phyloP scores from a whole-genome alignment of 1,140 invertebrate genomes.

The Listronotus bonariensis region DNA sequence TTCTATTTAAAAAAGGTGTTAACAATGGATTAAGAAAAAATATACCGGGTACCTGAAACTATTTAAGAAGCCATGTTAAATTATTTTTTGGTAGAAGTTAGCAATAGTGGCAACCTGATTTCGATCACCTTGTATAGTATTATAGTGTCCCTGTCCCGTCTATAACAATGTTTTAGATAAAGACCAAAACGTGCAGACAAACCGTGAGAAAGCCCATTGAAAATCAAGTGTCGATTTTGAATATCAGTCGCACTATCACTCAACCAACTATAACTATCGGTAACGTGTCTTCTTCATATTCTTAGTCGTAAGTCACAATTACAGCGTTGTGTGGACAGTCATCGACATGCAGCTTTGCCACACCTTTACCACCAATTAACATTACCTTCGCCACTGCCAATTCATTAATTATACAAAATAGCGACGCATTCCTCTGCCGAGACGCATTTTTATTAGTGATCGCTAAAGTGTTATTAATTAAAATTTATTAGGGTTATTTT shows the following conservation, averaged over 20 bases:
- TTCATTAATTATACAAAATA: slow-evolving; percentile 42
- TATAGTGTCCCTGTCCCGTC: no score
- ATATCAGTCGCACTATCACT: slow-evolving; percentile 24
- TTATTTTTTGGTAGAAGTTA: no score
- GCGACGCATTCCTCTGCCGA: slow-evolving; percentile 17
- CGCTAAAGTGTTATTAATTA: slow-evolving; percentile 36
- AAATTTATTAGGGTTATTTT: slow-evolving; percentile 32
- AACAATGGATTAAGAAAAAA: no score
- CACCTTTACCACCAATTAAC: slow-evolving; percentile 38
- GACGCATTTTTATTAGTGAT: slow-evolving; percentile 30
- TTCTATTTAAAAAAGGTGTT: no score
- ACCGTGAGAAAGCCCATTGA: slow-evolving; percentile 36
- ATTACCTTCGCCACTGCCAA: slow-evolving; percentile 33
- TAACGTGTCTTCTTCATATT: slow-evolving; percentile 40
- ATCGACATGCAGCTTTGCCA: slow-evolving; percentile 35
- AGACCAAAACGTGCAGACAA: not conserved
- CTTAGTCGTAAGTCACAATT: slow-evolving; percentile 40
- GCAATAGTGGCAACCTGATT: no score
- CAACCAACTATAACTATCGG: slow-evolving; percentile 37
- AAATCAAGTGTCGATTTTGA: slow-evolving; percentile 10
- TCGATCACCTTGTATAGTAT: no score
- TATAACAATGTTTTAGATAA: not conserved
- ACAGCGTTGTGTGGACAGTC: slow-evolving; percentile 29
- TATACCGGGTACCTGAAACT: no score
- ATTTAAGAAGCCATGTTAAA: no score